phyloP scores from a whole-genome alignment of 2,113 vertebrate species.

The human (Homo sapiens) region DNA sequence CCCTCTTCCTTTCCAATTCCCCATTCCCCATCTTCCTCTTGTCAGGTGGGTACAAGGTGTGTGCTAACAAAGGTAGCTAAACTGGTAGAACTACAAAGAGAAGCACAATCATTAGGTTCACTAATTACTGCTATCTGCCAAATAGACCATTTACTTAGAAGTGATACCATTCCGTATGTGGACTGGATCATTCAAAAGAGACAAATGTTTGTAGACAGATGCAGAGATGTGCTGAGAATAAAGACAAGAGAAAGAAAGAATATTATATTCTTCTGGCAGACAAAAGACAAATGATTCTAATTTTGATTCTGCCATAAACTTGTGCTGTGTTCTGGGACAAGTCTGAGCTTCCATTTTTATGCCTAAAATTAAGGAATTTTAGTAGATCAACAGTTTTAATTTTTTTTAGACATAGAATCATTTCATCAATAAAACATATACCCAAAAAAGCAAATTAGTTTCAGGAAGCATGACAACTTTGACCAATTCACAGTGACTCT shows the following conservation, averaged over 20 bases:
- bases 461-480: neutral
- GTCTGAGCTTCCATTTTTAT: neutral
- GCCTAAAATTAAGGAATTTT: neutral
- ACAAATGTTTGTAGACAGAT: neutral
- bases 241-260: neutral
- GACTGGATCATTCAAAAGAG: neutral
- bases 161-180: no score
- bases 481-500: neutral
- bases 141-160: neutral
- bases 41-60: neutral
- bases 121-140: neutral
- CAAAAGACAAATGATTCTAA: neutral
- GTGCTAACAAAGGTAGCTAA: neutral
- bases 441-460: neutral
- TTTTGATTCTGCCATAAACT: neutral
- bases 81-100: neutral
- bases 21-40: neutral
- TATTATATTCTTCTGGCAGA: neutral
- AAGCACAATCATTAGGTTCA: neutral
- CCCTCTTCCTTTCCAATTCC: neutral
- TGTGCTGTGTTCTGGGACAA: neutral
- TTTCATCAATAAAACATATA: neutral
- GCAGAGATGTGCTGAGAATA: neutral
- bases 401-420: neutral
- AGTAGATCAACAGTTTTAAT: neutral